Base-by-base conservation (phyloP, 2,797 vertebrate species). In the Acestrorhynchus altus region DNA sequence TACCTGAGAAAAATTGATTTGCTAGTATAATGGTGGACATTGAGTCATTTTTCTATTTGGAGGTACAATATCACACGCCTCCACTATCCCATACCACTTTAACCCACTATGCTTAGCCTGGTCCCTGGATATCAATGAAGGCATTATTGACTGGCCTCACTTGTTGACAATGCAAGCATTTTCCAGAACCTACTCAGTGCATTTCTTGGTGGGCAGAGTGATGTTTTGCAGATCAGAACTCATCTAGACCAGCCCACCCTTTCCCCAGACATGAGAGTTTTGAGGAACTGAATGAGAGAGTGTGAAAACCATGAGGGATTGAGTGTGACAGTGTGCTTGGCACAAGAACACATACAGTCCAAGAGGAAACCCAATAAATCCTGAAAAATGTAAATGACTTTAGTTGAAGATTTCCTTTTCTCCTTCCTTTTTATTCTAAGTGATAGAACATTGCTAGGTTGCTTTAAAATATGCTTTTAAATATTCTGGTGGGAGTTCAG, bases 231-330 rank as follows among this genome's bases (percentile, higher is more conserved):
- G 24, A 28, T 57, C 24, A 52, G 51, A 52, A 18, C 15, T 51
- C 7, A 26, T 57, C 10, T 28, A 57, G 12, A 57, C 24, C 54
- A 59, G 26, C 56, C 56, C 56, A 28, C 26, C 31, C 26, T 31
- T 28, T 4, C 35, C 18, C 31, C 31, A 40, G 60, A 63, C 10
- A 63, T 63, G n/a, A 63, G 60, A 63, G 16, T 31, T 63, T 63
- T 59, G 56, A 59, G 56, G 56, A 59, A 31, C 15, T 28, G 26
- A 46, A 26, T 66, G 63, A 47, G 20, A 24, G 63, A 26, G 20
- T 35, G 20, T 65, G 39, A 44, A 65, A 65, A 44, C 39, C 24
- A 44, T 20, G 60, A 42, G n/a, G 0, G 9, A 42, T 42, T 20
- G 18, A 20, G 60, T n/a, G n/a, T n/a, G 31, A 20, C 12, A 64